Base-by-base conservation (phyloP, 1,140 invertebrate genomes). In the Drosophila insularis region DNA sequence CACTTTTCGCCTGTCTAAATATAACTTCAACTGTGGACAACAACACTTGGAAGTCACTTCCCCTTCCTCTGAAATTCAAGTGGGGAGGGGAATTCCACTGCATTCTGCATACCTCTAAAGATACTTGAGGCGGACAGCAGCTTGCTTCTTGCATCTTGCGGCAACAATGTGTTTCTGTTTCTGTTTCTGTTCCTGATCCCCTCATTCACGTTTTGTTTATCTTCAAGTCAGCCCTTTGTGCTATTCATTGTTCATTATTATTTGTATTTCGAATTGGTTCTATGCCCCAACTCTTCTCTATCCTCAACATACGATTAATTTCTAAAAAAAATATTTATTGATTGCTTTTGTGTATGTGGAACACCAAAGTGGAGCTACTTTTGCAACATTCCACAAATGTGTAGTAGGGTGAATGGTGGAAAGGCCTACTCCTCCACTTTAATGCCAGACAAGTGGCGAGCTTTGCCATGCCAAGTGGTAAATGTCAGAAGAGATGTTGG, bases 301-400 rank as follows among this genome's bases (percentile, higher is more conserved):
- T n/a, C 21, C 35, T 27, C 27, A 4, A 27, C 80, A 50, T 21
- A 11, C 73, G 80, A 68, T 80, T 71, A 77, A 81, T 74, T 71
- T 75, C 61, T 60, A 72, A 63, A 60, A 70, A 27, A 70, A 78
- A 73, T 87, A 82, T 87, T 82, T 82, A 86, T 86, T 76, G 79
- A 86, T 85, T 81, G 63, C 71, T 60, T 68, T 40, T 53, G 61
- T 54, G 63, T 43, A 70, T 62, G 63, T 58, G 65, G 55, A 59
- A 32, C 14, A 63, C 23, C 21, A 17, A 53, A 59, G 43, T 50
- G 43, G 59, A 5, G 21, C 17, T 19, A 19, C 27, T 39, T 8
- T 21, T 35, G 37, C 13, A 32, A 39, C 64, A 65, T 62, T 27
- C 61, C 21, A 19, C 19, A 27, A 32, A 39, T 63, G 39, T 61